Base-by-base conservation (phyloP, 2,113 vertebrate genomes). In the Myxocyprinus asiaticus region DNA sequence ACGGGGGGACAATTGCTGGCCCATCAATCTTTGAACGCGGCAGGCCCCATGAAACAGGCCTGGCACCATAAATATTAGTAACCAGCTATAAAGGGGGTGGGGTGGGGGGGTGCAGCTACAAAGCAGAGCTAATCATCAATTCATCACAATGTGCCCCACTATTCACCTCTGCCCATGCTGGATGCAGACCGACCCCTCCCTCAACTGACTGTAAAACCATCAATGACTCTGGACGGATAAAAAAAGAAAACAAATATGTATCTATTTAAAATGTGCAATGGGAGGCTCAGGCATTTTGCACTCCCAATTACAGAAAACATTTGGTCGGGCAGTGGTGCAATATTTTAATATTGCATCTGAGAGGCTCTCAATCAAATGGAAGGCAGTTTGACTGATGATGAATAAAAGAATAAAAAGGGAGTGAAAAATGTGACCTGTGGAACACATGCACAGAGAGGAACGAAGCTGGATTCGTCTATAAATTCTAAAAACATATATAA, bases 31-130 rank as follows among this genome's bases (percentile, higher is more conserved):
- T 11, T 9, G 79, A 77, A 82, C 83, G 73, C 58, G 75, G 84
- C 67, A 86, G 84, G 82, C 78, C 67, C 80, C 76, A 86, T 89
- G 91, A 91, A 94, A 92, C 84, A 83, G 81, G 77, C 85, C 47
- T 66, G 51, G 10, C 81, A 89, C 88, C 90, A 94, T 93, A 93
- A 94, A 94, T 92, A 89, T 89, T 82, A 90, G 86, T 88, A 81
- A 87, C 85, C 81, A 84, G 72, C 85, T 85, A 78, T 82, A 84
- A 81, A 8, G 14, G n/a, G n/a, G n/a, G n/a, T n/a, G n/a, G n/a
- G n/a, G n/a, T n/a, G n/a, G 45, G 10, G n/a, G 43, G 58, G 45
- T 73, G 53, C 7, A 85, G 78, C 84, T 89, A 87, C 67, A 84
- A 87, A 87, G 90, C 67, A 80, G 55, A 88, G 71, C 80, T 84